Conservation (phyloP, 2,113 vertebrate species). For the Oxygymnocypris stewartii region DNA sequence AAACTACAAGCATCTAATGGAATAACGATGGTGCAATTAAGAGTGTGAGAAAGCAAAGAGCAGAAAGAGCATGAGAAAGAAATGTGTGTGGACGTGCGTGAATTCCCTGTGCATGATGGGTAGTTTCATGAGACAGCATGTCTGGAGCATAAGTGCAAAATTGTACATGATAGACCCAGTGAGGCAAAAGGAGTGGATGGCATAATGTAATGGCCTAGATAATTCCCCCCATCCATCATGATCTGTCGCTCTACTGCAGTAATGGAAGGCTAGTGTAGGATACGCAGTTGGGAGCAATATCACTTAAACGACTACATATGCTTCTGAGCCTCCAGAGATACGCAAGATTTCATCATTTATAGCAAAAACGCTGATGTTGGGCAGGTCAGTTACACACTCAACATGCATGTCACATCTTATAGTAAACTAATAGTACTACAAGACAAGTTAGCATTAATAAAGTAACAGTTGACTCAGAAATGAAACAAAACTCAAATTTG, state of each 20-base stretch:
- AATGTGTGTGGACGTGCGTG: neutral
- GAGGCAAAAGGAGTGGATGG: conserved; percentile 21
- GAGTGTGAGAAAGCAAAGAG: neutral
- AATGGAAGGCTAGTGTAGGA: neutral
- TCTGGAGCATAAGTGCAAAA: neutral
- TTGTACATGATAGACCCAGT: conserved; percentile 18
- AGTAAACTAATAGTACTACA: neutral
- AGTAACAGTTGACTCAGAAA: neutral
- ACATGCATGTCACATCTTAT: neutral
- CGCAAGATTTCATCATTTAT: neutral
- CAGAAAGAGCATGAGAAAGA: conserved; percentile 1
- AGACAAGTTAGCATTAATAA: neutral
- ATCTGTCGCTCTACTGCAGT: neutral
- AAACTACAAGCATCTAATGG: conserved; percentile 27
- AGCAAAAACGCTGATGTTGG: neutral
- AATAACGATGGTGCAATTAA: neutral
- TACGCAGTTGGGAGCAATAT: conserved; percentile 25
- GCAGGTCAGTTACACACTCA: neutral
- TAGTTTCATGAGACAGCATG: conserved; percentile 12
- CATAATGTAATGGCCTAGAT: conserved; percentile 25
- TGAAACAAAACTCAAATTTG: no score
- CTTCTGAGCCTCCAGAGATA: conserved; percentile 4
- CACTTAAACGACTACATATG: conserved; percentile 33
- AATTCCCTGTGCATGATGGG: conserved; percentile 3
- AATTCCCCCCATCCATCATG: conserved; percentile 35